These are phyloP conservation scores for Triplophysa dalaica DNA, from an alignment of 2,113 vertebrate genomes.

Conservation along the genomic window DNA sequence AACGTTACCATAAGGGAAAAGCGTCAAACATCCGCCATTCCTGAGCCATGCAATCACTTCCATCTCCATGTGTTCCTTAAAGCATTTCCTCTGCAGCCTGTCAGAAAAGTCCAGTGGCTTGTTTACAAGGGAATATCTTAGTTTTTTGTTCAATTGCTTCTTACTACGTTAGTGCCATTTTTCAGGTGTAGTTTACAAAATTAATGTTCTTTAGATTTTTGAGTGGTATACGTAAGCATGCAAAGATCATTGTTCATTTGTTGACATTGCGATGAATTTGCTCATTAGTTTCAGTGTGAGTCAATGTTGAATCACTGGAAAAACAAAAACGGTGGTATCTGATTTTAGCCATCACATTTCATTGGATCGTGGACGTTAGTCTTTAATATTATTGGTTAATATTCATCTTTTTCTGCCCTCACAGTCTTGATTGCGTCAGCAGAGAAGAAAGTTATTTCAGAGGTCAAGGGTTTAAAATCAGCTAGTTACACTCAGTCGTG, in stretches of 20 bases:
- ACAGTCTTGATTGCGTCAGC: background rate
- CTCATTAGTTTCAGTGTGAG: background rate
- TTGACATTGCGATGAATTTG: background rate
- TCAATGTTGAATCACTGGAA: background rate
- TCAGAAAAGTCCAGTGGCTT: background rate
- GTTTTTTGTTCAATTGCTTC: background rate
- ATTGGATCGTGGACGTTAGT: background rate
- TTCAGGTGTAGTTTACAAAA: background rate
- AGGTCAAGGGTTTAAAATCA: no score
- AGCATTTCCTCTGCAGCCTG: constrained; percentile 65
- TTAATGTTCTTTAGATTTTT: no score
- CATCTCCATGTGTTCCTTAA: constrained; percentile 67
- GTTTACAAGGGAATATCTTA: constrained; percentile 56
- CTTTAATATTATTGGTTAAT: no score
- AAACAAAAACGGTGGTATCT: no score
- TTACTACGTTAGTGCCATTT: background rate
- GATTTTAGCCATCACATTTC: background rate
- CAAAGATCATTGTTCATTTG: no score
- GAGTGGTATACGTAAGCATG: no score
- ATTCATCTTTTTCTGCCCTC: no score
- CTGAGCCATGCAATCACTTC: constrained; percentile 74
- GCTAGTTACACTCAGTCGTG: no score
- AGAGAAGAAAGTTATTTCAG: no score
- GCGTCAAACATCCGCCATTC: constrained; percentile 81
- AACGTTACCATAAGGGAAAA: constrained; percentile 62